Percentiles rank a stretch among this genome's conserved stretches.
phyloP scores from a whole-genome alignment of 1,140 invertebrate species.

The Watersipora subatra region DNA sequence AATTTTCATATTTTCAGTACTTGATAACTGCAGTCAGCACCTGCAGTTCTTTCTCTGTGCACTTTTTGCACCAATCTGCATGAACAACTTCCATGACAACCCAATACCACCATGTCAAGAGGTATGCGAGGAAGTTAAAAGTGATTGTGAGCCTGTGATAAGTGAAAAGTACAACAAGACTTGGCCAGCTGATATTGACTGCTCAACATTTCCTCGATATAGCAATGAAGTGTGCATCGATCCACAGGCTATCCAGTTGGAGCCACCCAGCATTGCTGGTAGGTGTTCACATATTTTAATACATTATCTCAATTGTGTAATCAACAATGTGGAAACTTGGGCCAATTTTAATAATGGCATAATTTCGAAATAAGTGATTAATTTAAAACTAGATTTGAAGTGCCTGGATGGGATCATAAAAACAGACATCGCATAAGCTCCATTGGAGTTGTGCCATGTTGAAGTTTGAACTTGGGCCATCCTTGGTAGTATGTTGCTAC shows the following conservation, averaged over 20 bases:
- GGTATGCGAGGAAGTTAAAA: constrained; percentile 24
- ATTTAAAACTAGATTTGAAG: no score
- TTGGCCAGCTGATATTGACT: constrained; percentile 27
- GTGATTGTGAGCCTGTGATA: constrained; percentile 29
- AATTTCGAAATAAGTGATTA: no score
- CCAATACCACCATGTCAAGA: constrained; percentile 30
- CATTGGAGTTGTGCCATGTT: no score
- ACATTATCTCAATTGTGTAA: no score
- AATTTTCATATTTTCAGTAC: no score
- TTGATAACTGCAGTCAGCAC: constrained; percentile 22
- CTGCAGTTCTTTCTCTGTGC: constrained; percentile 32
- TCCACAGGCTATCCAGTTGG: constrained; percentile 22
- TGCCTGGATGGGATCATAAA: no score
- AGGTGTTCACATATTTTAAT: no score
- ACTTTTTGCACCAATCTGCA: constrained; percentile 34
- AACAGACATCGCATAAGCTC: no score
- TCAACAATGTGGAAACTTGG: no score
- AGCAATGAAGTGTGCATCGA: constrained; percentile 30
- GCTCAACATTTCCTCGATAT: constrained; percentile 24
- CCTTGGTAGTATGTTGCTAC: no score
- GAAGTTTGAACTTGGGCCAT: no score
- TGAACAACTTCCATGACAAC: constrained; percentile 22
- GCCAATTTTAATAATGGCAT: no score
- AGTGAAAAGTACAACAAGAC: constrained; percentile 24
- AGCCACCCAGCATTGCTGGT: neutral